Percentiles rank a stretch among this genome's conserved stretches.
Conservation (phyloP, 2,888 invertebrate species). For the Microctonus brassicae region DNA sequence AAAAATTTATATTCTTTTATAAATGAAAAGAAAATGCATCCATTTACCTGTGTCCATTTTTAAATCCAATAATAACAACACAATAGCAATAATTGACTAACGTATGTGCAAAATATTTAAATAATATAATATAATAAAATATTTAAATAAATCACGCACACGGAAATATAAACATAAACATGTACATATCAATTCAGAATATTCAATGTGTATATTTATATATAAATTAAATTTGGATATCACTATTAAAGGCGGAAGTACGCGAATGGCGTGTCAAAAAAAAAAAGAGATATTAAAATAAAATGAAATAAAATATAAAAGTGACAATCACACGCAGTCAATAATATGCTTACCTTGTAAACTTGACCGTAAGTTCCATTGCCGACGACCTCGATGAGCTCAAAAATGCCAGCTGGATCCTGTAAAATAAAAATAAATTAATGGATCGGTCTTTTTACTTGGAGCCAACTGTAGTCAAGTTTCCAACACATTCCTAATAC, state of each 20-base stretch:
- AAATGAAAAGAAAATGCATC: background rate
- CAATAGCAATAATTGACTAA: too few species aligned
- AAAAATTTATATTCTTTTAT: conserved; percentile 1
- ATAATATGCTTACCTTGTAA: conserved; percentile 85
- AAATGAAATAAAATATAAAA: conserved; percentile 14
- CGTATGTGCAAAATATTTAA: conserved; percentile 14
- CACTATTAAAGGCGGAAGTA: background rate
- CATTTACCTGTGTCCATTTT: too few species aligned
- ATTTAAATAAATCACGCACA: conserved; percentile 17
- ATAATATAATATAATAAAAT: too few species aligned
- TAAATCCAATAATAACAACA: too few species aligned
- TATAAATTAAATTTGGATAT: background rate
- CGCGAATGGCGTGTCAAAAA: conserved; percentile 6
- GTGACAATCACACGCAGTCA: background rate
- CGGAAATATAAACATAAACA: conserved; percentile 10
- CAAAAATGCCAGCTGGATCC: conserved; percentile 99
- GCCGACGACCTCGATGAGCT: conserved; percentile 99
- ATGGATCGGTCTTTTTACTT: conserved; percentile 9
- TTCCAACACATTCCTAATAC: conserved; percentile 24
- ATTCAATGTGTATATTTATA: background rate
- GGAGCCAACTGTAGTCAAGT: background rate
- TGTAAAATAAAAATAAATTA: conserved; percentile 72
- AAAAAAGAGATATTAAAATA: background rate
- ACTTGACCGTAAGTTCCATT: conserved; percentile 99
- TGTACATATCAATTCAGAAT: background rate